Evolutionary conservation across 2,797 vertebrate genomes (phyloP), one percentile per base, ranked within the genome.

Genomic region (Coregonus ussuriensis): DNA sequence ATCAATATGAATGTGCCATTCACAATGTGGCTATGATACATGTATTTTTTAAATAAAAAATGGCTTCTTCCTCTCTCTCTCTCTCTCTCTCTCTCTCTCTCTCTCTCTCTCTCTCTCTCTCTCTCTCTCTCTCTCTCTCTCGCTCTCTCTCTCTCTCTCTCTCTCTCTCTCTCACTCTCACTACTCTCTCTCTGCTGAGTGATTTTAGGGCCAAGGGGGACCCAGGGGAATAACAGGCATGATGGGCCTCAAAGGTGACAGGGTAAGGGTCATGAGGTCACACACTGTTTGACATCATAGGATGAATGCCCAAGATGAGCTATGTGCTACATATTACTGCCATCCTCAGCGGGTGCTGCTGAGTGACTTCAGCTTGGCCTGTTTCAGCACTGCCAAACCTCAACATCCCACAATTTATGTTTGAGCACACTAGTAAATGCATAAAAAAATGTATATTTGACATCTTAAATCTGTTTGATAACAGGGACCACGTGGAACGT

Each of bases 181-280:
- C n/a, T n/a, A n/a, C 71, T 77, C 75, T 88, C 83, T 81, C 3
- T 88, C 83, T 84, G 84, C 88, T 89, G 84, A 91, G 82, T 87
- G 72, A 89, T 88, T 92, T 79, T 88, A 99, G 97, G 98, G 98
- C 68, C 75, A 93, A 78, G 91, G 94, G 81, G 98, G 97, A 81
- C 9, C 91, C 73, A 95, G 95, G 94, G 97, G 98, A 78, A 95
- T 96, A 85, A 94, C 90, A 2, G 98, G 98, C 75, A 92, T 97
- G 82, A 65, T 87, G 81, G 97, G 98, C 74, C 79, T 93, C 72
- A 96, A 97, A 94, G 98, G 97, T 1, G 96, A 96, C 85, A 94
- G 95, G 91, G 97, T 99, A 89, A 96, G 96, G 66, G 3, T 35
- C 35, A 75, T 47, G 52, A 18, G 35, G 66, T 18, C n/a, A 79